Percentiles rank a stretch among this genome's conserved stretches.
Evolutionary conservation across 2,797 vertebrate genomes (phyloP).

Genomic region (Notoglanidium macrostoma): DNA sequence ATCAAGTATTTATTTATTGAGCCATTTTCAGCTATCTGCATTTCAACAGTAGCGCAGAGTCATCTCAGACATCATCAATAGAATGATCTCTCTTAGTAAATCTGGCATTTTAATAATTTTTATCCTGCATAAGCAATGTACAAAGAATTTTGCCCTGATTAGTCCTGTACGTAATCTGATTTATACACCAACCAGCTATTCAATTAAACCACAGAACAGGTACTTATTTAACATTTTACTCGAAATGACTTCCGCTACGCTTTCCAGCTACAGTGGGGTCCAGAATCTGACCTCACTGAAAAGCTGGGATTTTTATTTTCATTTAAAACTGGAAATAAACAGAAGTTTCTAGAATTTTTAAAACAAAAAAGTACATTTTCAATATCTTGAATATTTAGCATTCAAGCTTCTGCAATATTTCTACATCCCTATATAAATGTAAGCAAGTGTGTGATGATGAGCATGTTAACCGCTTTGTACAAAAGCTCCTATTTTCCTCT

Average conservation of each 20-base stretch:
- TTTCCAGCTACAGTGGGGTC: not conserved
- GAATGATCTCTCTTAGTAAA: not conserved
- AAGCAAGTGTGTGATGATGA: not conserved
- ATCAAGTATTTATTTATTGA: not conserved
- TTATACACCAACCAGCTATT: not conserved
- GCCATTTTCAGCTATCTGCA: no score
- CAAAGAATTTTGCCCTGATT: not conserved
- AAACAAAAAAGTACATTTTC: not conserved
- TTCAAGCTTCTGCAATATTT: not conserved
- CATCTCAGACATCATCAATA: not conserved
- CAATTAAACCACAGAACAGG: not conserved
- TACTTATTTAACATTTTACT: not conserved
- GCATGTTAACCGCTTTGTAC: not conserved
- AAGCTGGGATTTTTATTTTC: not conserved
- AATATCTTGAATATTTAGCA: not conserved
- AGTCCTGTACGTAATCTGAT: not conserved
- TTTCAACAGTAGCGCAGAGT: not conserved
- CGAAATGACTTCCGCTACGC: not conserved
- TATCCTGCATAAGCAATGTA: not conserved
- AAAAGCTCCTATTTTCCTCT: not conserved
- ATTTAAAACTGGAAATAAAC: not conserved
- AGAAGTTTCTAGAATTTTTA: not conserved
- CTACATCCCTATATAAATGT: not conserved
- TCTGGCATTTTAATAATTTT: not conserved
- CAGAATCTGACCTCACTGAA: not conserved